Percentiles rank a stretch among this genome's conserved stretches.
Evolutionary conservation across 2,113 vertebrate species (phyloP).

Genomic region (Anhinga anhinga): DNA sequence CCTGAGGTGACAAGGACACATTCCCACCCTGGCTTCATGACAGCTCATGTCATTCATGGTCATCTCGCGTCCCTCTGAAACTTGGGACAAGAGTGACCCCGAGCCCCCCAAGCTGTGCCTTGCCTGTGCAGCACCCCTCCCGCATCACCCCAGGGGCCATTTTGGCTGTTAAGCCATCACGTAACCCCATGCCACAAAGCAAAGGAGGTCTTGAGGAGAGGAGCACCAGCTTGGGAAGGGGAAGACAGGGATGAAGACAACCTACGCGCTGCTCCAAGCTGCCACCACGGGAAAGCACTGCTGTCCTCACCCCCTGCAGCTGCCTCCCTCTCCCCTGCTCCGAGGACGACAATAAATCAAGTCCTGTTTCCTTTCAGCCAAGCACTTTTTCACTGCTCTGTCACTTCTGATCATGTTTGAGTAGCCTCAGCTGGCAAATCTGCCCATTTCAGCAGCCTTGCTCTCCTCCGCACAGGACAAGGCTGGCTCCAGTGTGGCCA

Average conservation of each 20-base stretch:
- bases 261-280: neutral
- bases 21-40: neutral
- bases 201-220: neutral
- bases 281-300: neutral
- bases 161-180: neutral
- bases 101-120: neutral
- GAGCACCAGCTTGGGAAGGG: neutral
- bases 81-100: neutral
- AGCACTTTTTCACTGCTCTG: constrained; percentile 40
- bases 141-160: fast-evolving
- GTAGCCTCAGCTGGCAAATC: constrained; percentile 28
- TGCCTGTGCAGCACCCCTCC: neutral
- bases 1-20: neutral
- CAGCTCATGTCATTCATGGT: neutral
- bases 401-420: constrained; percentile 40
- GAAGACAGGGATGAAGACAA: neutral
- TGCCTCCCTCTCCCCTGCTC: neutral
- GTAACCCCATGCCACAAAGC: neutral
- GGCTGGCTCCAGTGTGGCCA: neutral
- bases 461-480: neutral
- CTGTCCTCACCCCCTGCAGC: neutral
- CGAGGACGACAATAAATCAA: neutral
- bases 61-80: neutral
- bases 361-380: constrained; percentile 26
- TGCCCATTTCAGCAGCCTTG: neutral